Evolutionary conservation across 2,797 vertebrate genomes (phyloP), one percentile per base, ranked within the genome.

Genomic region (Scolopax bukidnonensis): DNA sequence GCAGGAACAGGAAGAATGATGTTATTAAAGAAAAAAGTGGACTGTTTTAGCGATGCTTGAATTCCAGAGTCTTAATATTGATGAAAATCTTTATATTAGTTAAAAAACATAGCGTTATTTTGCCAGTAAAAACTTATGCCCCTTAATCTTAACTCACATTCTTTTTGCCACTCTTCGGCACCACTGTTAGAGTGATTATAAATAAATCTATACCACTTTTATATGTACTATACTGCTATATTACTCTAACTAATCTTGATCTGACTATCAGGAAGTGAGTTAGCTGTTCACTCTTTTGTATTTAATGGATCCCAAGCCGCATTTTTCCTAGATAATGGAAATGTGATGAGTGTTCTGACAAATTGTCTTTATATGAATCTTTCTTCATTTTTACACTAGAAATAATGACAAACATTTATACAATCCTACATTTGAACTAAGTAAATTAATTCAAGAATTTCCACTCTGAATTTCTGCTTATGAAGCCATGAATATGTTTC

Each of bases 371-470:
- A 50, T 75, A 75, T 19, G 71, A 84, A 50, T 83, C 56, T 86
- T 88, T 84, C 69, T 90, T 95, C 68, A 61, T 93, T 96, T 95
- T 90, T 92, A 74, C 50, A 85, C 64, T 90, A 80, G 90, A 95
- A 95, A 91, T 88, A 94, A 95, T 80, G 78, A 80, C 70, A 97
- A 96, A 97, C 84, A 91, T 96, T 96, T 95, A 90, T 91, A 95
- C 54, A 86, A 74, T 93, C 36, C 64, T 87, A 92, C 41, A 87
- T 92, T 28, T 83, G 90, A 92, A 84, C 74, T 83, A 94, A 96
- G 68, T 47, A 94, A 95, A 95, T 93, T 94, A 96, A 95, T 94
- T 95, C 86, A 90, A 78, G 71, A 71, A 71, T 93, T 96, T 91
- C 36, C 61, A 83, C 53, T 87, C 71, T 90, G 85, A 83, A 93